phyloP scores from a whole-genome alignment of 2,113 vertebrate genomes.

The Oncorhynchus mykiss region DNA sequence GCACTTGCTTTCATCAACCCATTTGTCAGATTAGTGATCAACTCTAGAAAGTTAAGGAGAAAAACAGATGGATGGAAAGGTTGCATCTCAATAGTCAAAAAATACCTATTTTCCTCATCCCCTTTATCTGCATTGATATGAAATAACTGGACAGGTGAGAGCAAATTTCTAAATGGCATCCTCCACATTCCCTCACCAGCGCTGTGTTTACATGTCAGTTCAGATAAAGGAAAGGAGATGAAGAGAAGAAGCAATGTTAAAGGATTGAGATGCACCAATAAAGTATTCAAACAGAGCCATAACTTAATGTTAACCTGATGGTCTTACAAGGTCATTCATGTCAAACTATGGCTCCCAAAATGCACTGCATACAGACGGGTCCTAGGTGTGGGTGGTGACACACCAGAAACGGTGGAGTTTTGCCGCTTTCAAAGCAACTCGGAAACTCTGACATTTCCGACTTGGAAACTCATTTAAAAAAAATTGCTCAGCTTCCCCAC shows the following conservation, averaged over 20 bases:
- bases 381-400: conserved; percentile 45
- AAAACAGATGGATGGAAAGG: background rate
- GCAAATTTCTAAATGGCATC: background rate
- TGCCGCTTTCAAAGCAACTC: conserved; percentile 2
- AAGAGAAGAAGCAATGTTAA: conserved; percentile 26
- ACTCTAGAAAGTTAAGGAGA: conserved; percentile 1
- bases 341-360: conserved; percentile 57
- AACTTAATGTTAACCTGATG: background rate
- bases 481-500: too few species aligned
- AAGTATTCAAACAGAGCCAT: conserved; percentile 7
- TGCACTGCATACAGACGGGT: conserved; percentile 60
- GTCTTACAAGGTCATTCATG: conserved; percentile 45
- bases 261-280: conserved; percentile 10
- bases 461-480: too few species aligned
- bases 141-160: background rate
- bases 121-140: background rate
- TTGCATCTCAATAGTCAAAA: conserved; percentile 12
- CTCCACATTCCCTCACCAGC: background rate
- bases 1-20: background rate
- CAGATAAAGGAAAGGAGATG: background rate
- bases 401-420: conserved; percentile 40
- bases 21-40: background rate
- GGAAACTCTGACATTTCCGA: too few species aligned
- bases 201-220: background rate
- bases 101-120: background rate